These are phyloP conservation scores for Hyaena hyaena DNA, from an alignment of 2,113 vertebrate species.

Conservation along the genomic window DNA sequence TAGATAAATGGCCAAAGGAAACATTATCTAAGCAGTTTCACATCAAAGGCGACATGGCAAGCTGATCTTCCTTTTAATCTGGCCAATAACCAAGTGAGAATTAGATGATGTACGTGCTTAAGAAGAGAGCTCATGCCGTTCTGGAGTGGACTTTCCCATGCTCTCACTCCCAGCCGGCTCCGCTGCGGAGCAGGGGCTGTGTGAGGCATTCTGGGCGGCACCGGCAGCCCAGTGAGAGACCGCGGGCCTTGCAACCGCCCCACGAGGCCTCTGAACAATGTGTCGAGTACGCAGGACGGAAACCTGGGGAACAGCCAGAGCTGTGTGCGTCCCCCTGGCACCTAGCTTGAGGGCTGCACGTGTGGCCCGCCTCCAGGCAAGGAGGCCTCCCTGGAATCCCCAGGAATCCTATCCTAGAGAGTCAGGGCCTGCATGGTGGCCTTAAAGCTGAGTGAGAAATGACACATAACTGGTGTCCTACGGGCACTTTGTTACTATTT, in stretches of 20 bases:
- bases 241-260: slow-evolving; percentile 66
- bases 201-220: slow-evolving; percentile 76
- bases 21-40: slow-evolving; percentile 86
- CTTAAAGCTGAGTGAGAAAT: not conserved
- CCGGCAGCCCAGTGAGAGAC: slow-evolving; percentile 70
- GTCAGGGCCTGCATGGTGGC: not conserved
- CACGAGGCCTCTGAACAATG: not conserved
- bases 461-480: not conserved
- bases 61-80: slow-evolving; percentile 80
- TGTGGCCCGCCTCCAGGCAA: not conserved
- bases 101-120: slow-evolving; percentile 80
- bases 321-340: not conserved
- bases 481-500: not conserved
- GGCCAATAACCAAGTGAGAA: slow-evolving; percentile 83
- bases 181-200: slow-evolving; percentile 80
- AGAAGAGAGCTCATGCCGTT: slow-evolving; percentile 82
- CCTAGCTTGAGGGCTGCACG: not conserved
- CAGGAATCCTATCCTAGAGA: not conserved
- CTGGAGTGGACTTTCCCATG: slow-evolving; percentile 81
- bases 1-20: slow-evolving; percentile 87
- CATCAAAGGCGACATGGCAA: slow-evolving; percentile 85
- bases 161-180: slow-evolving; percentile 75
- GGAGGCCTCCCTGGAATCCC: not conserved
- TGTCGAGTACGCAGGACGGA: not conserved
- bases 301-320: not conserved